Percentiles rank a stretch among this genome's conserved stretches.
phyloP scores from a whole-genome alignment of 2,113 vertebrate species.

The Calypte anna region DNA sequence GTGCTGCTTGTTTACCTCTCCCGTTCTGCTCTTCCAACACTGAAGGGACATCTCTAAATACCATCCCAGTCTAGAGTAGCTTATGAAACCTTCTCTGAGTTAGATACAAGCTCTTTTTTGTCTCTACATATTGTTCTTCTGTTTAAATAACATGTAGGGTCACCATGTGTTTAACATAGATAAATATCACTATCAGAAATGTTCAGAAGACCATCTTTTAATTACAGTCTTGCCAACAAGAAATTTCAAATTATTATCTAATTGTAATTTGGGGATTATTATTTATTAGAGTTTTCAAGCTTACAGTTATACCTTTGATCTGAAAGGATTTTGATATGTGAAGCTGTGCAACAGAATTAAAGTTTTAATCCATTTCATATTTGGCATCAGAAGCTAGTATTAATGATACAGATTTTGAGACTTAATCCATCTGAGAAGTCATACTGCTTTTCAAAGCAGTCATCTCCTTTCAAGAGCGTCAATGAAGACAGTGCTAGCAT shows the following conservation, averaged over 20 bases:
- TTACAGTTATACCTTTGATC: background rate
- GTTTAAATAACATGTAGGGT: background rate
- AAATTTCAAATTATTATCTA: background rate
- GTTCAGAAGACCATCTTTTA: background rate
- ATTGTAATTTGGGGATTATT: background rate
- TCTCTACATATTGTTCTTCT: background rate
- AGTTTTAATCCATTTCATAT: background rate
- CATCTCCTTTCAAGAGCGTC: background rate
- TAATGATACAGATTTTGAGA: background rate
- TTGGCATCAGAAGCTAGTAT: background rate
- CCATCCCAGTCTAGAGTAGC: background rate
- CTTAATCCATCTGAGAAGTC: background rate
- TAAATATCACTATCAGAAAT: background rate
- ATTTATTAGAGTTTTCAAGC: background rate
- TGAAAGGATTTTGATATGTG: background rate
- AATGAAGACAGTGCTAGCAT: background rate
- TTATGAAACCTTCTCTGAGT: background rate
- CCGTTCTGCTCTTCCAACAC: background rate
- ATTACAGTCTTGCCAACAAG: background rate
- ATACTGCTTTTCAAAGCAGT: background rate
- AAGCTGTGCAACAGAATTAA: background rate
- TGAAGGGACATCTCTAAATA: background rate
- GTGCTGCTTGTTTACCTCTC: background rate
- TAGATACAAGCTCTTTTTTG: background rate
- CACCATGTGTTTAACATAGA: fast-evolving